Evolutionary conservation across 2,113 vertebrate genomes (phyloP).

Genomic region (Amphiprion percula): DNA sequence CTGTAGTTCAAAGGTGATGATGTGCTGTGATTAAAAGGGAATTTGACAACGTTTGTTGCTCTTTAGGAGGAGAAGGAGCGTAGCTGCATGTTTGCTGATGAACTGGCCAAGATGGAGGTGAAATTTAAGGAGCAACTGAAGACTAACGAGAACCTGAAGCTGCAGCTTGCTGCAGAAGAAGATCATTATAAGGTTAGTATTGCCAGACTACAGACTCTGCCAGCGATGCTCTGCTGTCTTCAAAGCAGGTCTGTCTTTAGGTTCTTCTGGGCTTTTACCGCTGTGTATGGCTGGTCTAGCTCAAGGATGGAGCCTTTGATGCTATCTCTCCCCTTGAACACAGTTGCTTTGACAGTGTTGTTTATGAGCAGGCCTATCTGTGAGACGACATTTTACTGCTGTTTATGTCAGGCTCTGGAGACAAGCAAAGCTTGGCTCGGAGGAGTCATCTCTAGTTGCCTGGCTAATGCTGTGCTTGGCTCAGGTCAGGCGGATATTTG

Average conservation of each 20-base stretch:
- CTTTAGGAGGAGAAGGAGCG: slow-evolving; percentile 94
- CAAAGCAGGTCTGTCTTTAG: slow-evolving; percentile 37
- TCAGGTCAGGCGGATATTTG: slow-evolving; percentile 73
- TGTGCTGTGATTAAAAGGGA: neutral
- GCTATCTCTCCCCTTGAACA: slow-evolving; percentile 67
- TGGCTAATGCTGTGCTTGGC: slow-evolving; percentile 81
- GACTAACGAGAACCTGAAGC: slow-evolving; percentile 89
- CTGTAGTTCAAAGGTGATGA: neutral
- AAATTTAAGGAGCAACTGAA: slow-evolving; percentile 96
- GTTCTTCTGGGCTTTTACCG: slow-evolving; percentile 38
- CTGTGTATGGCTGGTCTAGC: slow-evolving; percentile 69
- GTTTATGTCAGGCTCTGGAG: slow-evolving; percentile 82
- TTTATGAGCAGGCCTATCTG: slow-evolving; percentile 79
- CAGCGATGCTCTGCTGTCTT: slow-evolving; percentile 16
- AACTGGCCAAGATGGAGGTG: slow-evolving; percentile 93
- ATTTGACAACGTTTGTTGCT: slow-evolving; percentile 17
- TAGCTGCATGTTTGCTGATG: slow-evolving; percentile 92
- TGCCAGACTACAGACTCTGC: slow-evolving; percentile 9
- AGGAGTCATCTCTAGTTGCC: slow-evolving; percentile 71
- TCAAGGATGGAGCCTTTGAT: slow-evolving; percentile 69
- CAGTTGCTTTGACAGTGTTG: slow-evolving; percentile 73
- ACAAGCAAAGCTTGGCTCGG: slow-evolving; percentile 61
- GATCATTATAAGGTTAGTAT: slow-evolving; percentile 92
- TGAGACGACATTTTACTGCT: slow-evolving; percentile 82
- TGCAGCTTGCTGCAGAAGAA: slow-evolving; percentile 90